Percentiles rank a stretch among this genome's conserved stretches.
phyloP scores from a whole-genome alignment of 1,140 invertebrate species.

The Gonioctena quinquepunctata region DNA sequence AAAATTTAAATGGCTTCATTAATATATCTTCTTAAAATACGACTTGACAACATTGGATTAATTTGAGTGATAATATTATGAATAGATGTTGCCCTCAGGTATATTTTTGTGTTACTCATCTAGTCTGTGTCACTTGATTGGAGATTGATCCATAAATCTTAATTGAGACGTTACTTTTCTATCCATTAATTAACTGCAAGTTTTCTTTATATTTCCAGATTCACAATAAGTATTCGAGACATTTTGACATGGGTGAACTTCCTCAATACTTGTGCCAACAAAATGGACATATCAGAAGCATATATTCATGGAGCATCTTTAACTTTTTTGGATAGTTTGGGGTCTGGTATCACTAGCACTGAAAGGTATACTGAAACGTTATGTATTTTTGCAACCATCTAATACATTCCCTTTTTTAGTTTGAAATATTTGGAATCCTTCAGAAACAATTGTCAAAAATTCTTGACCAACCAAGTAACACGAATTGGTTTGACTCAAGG shows the following conservation, averaged over 20 bases:
- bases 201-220: constrained; percentile 56
- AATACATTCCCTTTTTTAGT: constrained; percentile 39
- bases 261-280: constrained; percentile 70
- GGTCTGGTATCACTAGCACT: constrained; percentile 68
- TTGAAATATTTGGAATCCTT: constrained; percentile 58
- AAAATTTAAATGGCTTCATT: no score
- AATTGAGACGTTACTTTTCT: background rate
- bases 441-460: constrained; percentile 58
- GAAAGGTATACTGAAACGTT: constrained; percentile 60
- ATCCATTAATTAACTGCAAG: background rate
- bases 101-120: no score
- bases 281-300: constrained; percentile 62
- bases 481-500: constrained; percentile 51
- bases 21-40: no score
- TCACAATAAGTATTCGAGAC: constrained; percentile 90
- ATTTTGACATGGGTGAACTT: constrained; percentile 92
- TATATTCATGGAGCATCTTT: constrained; percentile 89
- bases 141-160: no score
- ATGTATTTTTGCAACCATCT: background rate
- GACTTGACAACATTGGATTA: no score
- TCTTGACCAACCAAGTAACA: constrained; percentile 60
- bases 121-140: no score
- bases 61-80: no score
- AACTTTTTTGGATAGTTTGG: constrained; percentile 90
- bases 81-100: no score